phyloP scores from a whole-genome alignment of 2,888 invertebrate genomes.

The Cybosia mesomella region DNA sequence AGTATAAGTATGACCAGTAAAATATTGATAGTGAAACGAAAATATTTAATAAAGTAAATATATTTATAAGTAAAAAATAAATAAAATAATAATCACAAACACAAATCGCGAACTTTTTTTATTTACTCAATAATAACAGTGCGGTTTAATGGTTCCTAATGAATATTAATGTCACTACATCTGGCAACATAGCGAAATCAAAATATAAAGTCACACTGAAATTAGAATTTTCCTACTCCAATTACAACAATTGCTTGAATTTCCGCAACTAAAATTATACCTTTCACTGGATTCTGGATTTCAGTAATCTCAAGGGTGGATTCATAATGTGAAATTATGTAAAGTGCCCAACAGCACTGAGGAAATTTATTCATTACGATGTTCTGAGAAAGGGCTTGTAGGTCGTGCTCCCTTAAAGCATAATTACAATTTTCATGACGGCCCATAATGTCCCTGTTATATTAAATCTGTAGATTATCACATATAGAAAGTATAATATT shows the following conservation, averaged over 20 bases:
- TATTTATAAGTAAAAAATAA: no score
- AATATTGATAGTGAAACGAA: no score
- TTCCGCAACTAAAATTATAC: constrained; percentile 42
- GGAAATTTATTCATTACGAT: constrained; percentile 54
- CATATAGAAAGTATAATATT: constrained; percentile 27
- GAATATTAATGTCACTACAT: constrained; percentile 6
- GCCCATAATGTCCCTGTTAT: constrained; percentile 43
- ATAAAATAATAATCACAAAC: no score
- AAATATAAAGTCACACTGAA: constrained; percentile 14
- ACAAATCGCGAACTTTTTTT: no score
- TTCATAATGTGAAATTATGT: constrained; percentile 54
- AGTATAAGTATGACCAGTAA: no score
- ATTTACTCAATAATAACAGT: not conserved
- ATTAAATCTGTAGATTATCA: constrained; percentile 51
- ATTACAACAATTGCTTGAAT: constrained; percentile 35
- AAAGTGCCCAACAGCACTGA: constrained; percentile 50
- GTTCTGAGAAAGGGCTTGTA: constrained; percentile 44
- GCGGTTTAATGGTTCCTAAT: not conserved
- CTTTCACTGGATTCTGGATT: constrained; percentile 41
- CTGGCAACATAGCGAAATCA: constrained; percentile 16
- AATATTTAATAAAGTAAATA: no score
- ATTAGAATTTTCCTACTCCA: constrained; percentile 23
- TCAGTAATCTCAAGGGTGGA: constrained; percentile 44
- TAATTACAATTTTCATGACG: constrained; percentile 55
- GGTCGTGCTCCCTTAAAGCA: constrained; percentile 38